Evolutionary conservation across 2,113 vertebrate genomes (phyloP).

Genomic region (Ptilonorhynchus violaceus): DNA sequence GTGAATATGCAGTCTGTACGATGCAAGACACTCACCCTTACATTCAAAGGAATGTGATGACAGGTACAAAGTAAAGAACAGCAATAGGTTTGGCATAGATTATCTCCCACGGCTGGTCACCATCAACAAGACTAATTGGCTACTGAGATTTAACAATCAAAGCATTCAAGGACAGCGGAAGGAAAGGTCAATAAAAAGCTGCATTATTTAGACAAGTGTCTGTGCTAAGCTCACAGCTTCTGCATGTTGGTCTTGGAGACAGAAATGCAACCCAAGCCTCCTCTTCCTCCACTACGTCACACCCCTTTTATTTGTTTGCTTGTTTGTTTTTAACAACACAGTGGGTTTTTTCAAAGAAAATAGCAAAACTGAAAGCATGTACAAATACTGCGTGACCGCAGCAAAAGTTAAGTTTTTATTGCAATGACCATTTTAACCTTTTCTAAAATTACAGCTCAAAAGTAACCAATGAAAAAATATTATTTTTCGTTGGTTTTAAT

Average conservation of each 20-base stretch:
- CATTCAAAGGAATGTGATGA: not conserved
- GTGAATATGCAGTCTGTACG: not conserved
- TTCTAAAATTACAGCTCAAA: not conserved
- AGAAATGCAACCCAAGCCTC: not conserved
- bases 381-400: not conserved
- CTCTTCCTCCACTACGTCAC: not conserved
- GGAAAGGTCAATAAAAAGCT: not conserved
- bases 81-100: not conserved
- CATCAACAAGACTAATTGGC: constrained; percentile 16
- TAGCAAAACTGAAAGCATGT: not conserved
- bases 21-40: not conserved
- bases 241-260: not conserved
- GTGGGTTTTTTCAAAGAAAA: not conserved
- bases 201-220: not conserved
- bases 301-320: not conserved
- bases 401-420: not conserved
- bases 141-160: constrained; percentile 5
- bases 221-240: not conserved
- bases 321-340: not conserved
- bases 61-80: not conserved
- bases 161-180: not conserved
- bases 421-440: not conserved
- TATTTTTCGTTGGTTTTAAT: not conserved
- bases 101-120: not conserved
- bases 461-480: not conserved